Conservation (phyloP, 1,140 invertebrate species). For the Fopius arisanus region DNA sequence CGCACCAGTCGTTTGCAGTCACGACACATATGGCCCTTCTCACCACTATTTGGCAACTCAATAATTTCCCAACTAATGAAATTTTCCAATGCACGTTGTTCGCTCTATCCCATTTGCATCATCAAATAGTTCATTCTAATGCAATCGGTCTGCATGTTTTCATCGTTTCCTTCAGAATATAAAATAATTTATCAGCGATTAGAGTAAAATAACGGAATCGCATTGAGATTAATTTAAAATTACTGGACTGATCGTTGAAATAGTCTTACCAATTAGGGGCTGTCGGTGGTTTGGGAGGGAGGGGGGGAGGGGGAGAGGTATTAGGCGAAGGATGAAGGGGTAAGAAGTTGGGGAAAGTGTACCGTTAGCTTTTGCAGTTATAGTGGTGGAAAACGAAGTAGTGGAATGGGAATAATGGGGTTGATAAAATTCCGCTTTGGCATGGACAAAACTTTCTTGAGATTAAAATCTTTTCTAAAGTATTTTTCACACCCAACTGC, state of each 20-base stretch:
- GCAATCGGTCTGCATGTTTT: neutral
- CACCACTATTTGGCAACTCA: neutral
- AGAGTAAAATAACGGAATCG: neutral
- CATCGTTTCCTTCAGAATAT: neutral
- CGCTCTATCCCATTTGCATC: neutral
- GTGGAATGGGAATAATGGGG: slow-evolving; percentile 15
- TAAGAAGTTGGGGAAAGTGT: slow-evolving; percentile 2
- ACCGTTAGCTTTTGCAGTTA: neutral
- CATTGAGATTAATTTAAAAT: neutral
- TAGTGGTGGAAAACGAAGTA: neutral
- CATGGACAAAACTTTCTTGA: slow-evolving; percentile 27
- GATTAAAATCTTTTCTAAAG: slow-evolving; percentile 22
- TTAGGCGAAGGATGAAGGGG: too few species aligned
- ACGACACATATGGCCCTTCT: neutral
- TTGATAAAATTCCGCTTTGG: slow-evolving; percentile 28
- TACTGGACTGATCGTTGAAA: neutral
- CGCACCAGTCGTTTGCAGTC: neutral
- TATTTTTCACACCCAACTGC: slow-evolving; percentile 25
- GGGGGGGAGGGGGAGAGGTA: too few species aligned
- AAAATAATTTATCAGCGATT: neutral
- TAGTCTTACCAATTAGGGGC: neutral
- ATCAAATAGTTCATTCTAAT: neutral
- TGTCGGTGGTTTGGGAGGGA: too few species aligned
- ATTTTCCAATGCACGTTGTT: neutral
- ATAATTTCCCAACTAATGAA: neutral